Conservation (phyloP, 2,888 invertebrate species). For the Leptopterna dolabrata region DNA sequence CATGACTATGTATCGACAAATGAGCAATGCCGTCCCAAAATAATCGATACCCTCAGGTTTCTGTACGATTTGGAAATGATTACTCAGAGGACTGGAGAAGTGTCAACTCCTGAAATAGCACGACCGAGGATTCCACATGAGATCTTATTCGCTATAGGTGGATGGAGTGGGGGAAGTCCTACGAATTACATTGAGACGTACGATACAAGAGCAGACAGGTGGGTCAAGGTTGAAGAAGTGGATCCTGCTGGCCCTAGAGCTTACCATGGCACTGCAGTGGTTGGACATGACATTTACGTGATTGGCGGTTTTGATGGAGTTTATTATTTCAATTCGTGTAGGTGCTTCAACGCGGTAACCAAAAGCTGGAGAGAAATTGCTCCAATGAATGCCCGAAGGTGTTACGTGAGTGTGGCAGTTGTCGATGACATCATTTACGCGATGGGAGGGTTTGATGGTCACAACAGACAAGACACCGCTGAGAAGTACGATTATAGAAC, state of each 20-base stretch:
- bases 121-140: slow-evolving; percentile 82
- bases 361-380: slow-evolving; percentile 88
- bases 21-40: slow-evolving; percentile 86
- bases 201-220: slow-evolving; percentile 88
- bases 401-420: slow-evolving; percentile 88
- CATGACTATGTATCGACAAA: slow-evolving; percentile 87
- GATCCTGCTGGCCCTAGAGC: slow-evolving; percentile 42
- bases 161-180: slow-evolving; percentile 81
- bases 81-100: slow-evolving; percentile 80
- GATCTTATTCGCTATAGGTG: slow-evolving; percentile 86
- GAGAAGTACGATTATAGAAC: slow-evolving; percentile 85
- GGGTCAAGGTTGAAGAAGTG: slow-evolving; percentile 73
- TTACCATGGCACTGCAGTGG: slow-evolving; percentile 66
- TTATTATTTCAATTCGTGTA: slow-evolving; percentile 87
- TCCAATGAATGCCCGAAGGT: slow-evolving; percentile 88
- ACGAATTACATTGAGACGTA: slow-evolving; percentile 87
- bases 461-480: slow-evolving; percentile 86
- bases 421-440: slow-evolving; percentile 83
- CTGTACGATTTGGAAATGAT: slow-evolving; percentile 93
- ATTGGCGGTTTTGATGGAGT: slow-evolving; percentile 95
- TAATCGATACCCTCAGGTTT: slow-evolving; percentile 91
- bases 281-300: slow-evolving; percentile 86
- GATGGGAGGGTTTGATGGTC: slow-evolving; percentile 89
- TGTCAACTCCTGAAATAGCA: slow-evolving; percentile 87
- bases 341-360: slow-evolving; percentile 86